Percentiles rank a stretch among this genome's conserved stretches.
These are phyloP conservation scores for Heliconius eleuchia DNA, from an alignment of 1,140 invertebrate genomes.

Conservation along the genomic window DNA sequence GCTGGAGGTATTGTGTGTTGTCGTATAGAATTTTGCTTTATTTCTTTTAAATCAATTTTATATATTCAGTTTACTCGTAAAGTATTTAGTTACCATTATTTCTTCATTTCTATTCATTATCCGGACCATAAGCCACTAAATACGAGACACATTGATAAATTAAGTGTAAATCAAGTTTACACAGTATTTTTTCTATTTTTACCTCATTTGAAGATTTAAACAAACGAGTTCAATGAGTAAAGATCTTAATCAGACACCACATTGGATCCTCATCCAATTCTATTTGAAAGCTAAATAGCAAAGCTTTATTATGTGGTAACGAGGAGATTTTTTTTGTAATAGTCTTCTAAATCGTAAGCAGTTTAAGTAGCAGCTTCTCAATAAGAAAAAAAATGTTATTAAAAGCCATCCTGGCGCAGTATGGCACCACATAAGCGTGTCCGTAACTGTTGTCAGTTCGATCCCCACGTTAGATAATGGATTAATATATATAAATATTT, in stretches of 20 bases:
- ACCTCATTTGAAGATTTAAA: conserved; percentile 68
- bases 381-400: not conserved
- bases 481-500: too few relatives aligned
- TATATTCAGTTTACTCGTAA: not conserved
- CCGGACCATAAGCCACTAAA: not conserved
- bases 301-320: conserved; percentile 69
- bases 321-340: conserved; percentile 60
- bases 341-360: conserved; percentile 37
- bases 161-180: not conserved
- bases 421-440: too few relatives aligned
- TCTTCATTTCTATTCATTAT: not conserved
- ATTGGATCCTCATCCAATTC: conserved; percentile 66
- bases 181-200: conserved; percentile 30
- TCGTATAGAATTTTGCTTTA: not conserved
- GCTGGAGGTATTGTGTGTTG: not conserved
- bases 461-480: too few relatives aligned
- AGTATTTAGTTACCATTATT: not conserved
- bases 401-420: too few relatives aligned
- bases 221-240: conserved; percentile 65
- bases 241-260: conserved; percentile 66
- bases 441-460: too few relatives aligned
- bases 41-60: not conserved
- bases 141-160: not conserved
- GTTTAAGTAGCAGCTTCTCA: not conserved
- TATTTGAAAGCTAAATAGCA: conserved; percentile 69